phyloP scores from a whole-genome alignment of 2,113 vertebrate species.

The Boulengeromyrus knoepffleri region DNA sequence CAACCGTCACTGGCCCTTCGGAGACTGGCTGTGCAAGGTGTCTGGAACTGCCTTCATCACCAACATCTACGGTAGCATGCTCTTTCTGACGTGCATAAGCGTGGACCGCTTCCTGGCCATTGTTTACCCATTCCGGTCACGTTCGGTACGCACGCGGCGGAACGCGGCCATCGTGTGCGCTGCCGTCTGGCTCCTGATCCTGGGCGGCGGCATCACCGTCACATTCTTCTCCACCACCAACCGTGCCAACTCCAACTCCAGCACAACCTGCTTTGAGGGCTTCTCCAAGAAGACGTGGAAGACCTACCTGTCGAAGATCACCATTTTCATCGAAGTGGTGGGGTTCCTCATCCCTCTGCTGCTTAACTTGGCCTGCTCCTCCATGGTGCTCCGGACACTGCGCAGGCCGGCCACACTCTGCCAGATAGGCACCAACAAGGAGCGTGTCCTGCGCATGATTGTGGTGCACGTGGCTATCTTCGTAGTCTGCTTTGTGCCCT shows the following conservation, averaged over 20 bases:
- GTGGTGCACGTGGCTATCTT: slow-evolving; percentile 90
- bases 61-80: slow-evolving; percentile 96
- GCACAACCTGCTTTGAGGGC: slow-evolving; percentile 89
- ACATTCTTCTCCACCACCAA: slow-evolving; percentile 95
- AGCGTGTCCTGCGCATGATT: slow-evolving; percentile 89
- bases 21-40: slow-evolving; percentile 89
- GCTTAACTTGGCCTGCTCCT: slow-evolving; percentile 89
- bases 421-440: slow-evolving; percentile 88
- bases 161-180: slow-evolving; percentile 84
- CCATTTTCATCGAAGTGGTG: slow-evolving; percentile 96
- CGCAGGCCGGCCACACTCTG: slow-evolving; percentile 78
- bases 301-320: slow-evolving; percentile 94
- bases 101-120: slow-evolving; percentile 94
- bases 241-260: slow-evolving; percentile 69
- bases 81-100: slow-evolving; percentile 96
- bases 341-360: slow-evolving; percentile 89
- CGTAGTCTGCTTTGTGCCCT: slow-evolving; percentile 91
- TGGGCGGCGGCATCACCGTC: slow-evolving; percentile 89
- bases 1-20: slow-evolving; percentile 92
- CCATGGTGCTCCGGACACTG: slow-evolving; percentile 83
- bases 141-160: slow-evolving; percentile 77
- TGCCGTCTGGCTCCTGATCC: slow-evolving; percentile 86
- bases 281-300: slow-evolving; percentile 94
- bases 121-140: slow-evolving; percentile 87
- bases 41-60: slow-evolving; percentile 94